Conservation (phyloP, 2,113 vertebrate genomes). For the Pollimyrus isidori region DNA sequence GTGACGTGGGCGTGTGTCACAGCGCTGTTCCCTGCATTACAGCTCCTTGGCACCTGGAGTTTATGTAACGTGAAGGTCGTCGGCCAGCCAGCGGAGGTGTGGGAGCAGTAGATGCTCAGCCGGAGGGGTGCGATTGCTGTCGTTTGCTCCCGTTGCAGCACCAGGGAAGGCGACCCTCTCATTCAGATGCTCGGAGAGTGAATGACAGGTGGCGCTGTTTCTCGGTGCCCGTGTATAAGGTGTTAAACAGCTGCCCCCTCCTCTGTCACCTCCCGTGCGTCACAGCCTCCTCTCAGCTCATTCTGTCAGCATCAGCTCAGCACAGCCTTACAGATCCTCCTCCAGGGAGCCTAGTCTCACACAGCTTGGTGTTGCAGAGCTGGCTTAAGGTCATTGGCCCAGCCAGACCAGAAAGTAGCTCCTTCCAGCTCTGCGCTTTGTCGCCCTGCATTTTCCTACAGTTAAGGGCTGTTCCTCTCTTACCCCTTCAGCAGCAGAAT, state of each 20-base stretch:
- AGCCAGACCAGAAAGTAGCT: neutral
- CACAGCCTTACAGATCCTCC: neutral
- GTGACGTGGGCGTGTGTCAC: conserved; percentile 20
- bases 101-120: conserved; percentile 9
- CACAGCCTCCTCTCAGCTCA: neutral
- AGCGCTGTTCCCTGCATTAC: conserved; percentile 29
- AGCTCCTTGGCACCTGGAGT: conserved; percentile 40
- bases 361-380: neutral
- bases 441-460: neutral
- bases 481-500: neutral
- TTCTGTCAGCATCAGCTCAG: neutral
- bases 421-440: neutral
- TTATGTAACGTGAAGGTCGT: conserved; percentile 46
- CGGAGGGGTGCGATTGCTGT: neutral
- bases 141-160: neutral
- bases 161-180: neutral
- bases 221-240: neutral
- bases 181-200: neutral
- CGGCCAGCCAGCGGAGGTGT: conserved; percentile 30
- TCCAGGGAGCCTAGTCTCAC: neutral
- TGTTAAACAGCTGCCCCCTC: neutral
- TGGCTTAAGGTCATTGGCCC: neutral
- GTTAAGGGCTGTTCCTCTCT: neutral
- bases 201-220: neutral
- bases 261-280: neutral